Conservation (phyloP, 2,797 vertebrate genomes). For the Iguana delicatissima region DNA sequence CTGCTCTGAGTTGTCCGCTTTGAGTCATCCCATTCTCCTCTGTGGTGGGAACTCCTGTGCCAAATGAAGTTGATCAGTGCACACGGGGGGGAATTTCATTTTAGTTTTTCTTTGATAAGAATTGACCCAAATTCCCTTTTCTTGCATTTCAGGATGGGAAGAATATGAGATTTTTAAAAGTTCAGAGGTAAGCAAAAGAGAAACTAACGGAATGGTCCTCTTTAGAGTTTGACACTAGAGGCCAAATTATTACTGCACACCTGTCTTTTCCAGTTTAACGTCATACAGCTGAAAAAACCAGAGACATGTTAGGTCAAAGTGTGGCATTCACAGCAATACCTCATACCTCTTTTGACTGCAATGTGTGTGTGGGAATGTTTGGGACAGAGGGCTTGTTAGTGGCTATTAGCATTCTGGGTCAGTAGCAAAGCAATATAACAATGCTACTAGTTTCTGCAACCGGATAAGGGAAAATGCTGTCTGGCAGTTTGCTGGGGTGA, state of each 20-base stretch:
- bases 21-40: too few species aligned
- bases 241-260: neutral
- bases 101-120: neutral
- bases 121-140: neutral
- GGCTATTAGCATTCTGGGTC: neutral
- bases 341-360: neutral
- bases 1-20: too few species aligned
- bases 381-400: neutral
- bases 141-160: neutral
- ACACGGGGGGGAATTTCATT: too few species aligned
- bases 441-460: neutral
- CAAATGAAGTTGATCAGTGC: too few species aligned
- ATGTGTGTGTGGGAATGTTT: neutral
- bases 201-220: neutral
- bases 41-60: too few species aligned
- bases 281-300: neutral
- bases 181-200: neutral
- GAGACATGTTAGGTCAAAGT: neutral
- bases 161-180: neutral
- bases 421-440: constrained; percentile 6
- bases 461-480: neutral
- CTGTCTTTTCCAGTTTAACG: neutral
- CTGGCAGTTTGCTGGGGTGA: neutral
- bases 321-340: neutral
- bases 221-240: neutral